Evolutionary conservation across 2,113 vertebrate species (phyloP).

Genomic region (Microcebus tavaratra): DNA sequence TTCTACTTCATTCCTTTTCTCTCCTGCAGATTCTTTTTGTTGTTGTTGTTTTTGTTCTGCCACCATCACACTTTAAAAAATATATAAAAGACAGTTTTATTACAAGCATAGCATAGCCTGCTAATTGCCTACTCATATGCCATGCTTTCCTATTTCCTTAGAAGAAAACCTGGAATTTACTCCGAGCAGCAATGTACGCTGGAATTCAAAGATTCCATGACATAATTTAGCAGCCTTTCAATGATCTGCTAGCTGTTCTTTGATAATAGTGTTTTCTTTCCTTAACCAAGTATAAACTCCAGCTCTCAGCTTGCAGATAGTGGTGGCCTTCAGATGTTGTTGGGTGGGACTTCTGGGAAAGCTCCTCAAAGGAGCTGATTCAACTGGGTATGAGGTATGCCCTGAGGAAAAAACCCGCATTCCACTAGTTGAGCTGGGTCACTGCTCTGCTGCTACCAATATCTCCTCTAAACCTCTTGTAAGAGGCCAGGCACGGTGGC

Average conservation of each 20-base stretch:
- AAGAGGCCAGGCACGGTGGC: neutral
- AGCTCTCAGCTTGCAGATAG: neutral
- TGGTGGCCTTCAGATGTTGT: neutral
- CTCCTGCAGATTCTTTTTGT: neutral
- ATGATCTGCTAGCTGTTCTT: neutral
- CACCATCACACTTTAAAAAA: neutral
- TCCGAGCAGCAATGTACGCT: neutral
- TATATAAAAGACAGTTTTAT: neutral
- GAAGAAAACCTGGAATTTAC: neutral
- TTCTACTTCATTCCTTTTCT: neutral
- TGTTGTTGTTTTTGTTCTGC: neutral
- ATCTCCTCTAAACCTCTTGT: neutral
- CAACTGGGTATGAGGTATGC: neutral
- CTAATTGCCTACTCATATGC: neutral
- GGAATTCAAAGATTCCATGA: neutral
- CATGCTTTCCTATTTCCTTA: neutral
- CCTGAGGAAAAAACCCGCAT: neutral
- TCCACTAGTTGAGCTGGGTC: neutral
- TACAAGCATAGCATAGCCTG: neutral
- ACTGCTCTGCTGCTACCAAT: neutral
- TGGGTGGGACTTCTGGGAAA: neutral
- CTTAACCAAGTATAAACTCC: neutral
- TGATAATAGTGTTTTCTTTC: neutral
- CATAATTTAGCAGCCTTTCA: conserved; percentile 42
- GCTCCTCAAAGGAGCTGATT: neutral